These are phyloP conservation scores for Mormyrus iriodes DNA, from an alignment of 2,113 vertebrate species.

Conservation along the genomic window DNA sequence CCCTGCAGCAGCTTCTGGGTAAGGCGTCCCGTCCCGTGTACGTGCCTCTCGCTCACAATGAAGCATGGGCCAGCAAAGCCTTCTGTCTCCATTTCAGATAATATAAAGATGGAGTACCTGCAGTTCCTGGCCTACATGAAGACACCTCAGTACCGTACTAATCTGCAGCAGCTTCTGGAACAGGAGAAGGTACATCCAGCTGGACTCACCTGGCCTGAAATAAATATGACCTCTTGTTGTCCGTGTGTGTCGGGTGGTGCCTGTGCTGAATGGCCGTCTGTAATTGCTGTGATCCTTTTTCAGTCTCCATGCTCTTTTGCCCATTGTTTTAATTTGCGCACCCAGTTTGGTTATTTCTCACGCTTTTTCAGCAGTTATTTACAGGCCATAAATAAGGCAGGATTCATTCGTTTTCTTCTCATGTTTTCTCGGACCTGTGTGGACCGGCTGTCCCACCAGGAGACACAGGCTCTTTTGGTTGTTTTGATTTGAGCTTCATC, in stretches of 20 bases:
- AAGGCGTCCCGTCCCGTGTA: constrained; percentile 28
- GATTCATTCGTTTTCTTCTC: neutral
- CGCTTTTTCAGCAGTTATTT: neutral
- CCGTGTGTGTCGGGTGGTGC: neutral
- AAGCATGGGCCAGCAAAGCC: neutral
- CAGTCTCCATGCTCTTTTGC: neutral
- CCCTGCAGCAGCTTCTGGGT: constrained; percentile 93
- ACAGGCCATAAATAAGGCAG: neutral
- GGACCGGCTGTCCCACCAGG: neutral
- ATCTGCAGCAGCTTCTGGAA: constrained; percentile 85
- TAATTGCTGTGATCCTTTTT: neutral
- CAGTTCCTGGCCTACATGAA: constrained; percentile 95
- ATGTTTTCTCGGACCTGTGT: neutral
- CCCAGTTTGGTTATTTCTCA: neutral
- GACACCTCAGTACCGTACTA: constrained; percentile 88
- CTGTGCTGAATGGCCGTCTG: neutral
- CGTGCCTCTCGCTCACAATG: neutral
- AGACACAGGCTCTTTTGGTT: neutral
- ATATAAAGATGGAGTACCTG: constrained; percentile 90
- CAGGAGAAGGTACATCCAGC: constrained; percentile 80
- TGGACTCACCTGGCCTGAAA: neutral
- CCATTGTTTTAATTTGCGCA: neutral
- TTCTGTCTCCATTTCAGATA: constrained; percentile 62
- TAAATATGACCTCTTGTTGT: neutral
- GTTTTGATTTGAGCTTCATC: neutral